These are phyloP conservation scores for Diachrysia chrysitis DNA, from an alignment of 2,888 invertebrate genomes.

Conservation along the genomic window DNA sequence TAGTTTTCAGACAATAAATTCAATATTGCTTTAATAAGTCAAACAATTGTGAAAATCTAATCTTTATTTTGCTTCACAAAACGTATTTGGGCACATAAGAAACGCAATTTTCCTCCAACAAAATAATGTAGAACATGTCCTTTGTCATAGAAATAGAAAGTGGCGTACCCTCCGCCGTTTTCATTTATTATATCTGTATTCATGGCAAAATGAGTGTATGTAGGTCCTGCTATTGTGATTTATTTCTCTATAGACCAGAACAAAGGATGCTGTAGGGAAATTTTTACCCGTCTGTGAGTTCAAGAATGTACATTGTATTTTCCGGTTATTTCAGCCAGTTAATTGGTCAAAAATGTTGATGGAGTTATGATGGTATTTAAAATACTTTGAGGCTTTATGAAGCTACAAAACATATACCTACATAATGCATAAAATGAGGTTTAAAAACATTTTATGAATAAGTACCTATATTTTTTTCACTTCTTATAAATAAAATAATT, in stretches of 20 bases:
- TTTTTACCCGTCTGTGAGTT: conserved; percentile 20
- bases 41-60: background rate
- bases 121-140: conserved; percentile 31
- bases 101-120: conserved; percentile 39
- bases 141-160: conserved; percentile 48
- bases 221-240: conserved; percentile 48
- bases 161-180: conserved; percentile 38
- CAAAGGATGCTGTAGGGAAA: conserved; percentile 33
- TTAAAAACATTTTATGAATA: no score
- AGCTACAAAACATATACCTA: no score
- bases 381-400: no score
- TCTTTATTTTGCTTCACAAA: conserved; percentile 17
- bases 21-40: background rate
- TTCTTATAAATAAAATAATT: no score
- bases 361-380: conserved; percentile 9
- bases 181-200: conserved; percentile 54
- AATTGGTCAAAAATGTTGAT: conserved; percentile 21
- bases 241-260: conserved; percentile 42
- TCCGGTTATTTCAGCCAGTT: conserved; percentile 9
- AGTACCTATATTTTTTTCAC: no score
- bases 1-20: background rate
- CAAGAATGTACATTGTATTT: conserved; percentile 26
- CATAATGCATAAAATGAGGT: no score
- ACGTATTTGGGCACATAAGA: conserved; percentile 26
- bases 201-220: conserved; percentile 47